phyloP scores from a whole-genome alignment of 1,140 invertebrate genomes.

The Drosophila santomea region DNA sequence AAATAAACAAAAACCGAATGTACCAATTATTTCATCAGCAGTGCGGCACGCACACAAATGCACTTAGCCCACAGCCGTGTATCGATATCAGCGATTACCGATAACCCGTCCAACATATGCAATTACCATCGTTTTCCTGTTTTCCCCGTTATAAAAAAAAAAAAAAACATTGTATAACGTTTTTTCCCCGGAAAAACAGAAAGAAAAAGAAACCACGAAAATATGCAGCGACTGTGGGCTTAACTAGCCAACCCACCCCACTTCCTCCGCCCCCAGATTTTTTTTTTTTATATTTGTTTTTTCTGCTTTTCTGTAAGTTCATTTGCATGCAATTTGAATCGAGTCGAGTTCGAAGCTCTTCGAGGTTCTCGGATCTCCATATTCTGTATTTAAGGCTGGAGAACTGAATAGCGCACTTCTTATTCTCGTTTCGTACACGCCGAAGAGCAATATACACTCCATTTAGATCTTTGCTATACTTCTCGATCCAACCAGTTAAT shows the following conservation, averaged over 20 bases:
- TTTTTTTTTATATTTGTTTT: conserved; percentile 1
- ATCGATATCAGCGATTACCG: conserved; percentile 28
- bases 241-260: conserved; percentile 1
- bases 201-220: conserved; percentile 6
- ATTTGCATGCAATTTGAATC: conserved; percentile 43
- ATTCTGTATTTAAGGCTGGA: conserved; percentile 4
- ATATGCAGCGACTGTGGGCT: conserved; percentile 31
- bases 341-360: conserved; percentile 21
- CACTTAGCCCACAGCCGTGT: neutral
- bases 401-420: conserved; percentile 1
- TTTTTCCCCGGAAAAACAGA: conserved; percentile 21
- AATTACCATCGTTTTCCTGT: conserved; percentile 28
- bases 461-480: too few species aligned
- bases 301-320: conserved; percentile 6
- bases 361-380: conserved; percentile 29
- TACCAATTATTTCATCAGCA: conserved; percentile 30
- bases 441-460: neutral
- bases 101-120: conserved; percentile 29
- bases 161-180: conserved; percentile 33
- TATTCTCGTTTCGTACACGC: neutral
- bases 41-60: conserved; percentile 13
- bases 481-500: too few species aligned
- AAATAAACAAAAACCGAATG: conserved; percentile 36
- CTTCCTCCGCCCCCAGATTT: neutral
- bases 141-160: conserved; percentile 19